These are phyloP conservation scores for Diabrotica undecimpunctata DNA, from an alignment of 1,140 invertebrate species.

Conservation along the genomic window DNA sequence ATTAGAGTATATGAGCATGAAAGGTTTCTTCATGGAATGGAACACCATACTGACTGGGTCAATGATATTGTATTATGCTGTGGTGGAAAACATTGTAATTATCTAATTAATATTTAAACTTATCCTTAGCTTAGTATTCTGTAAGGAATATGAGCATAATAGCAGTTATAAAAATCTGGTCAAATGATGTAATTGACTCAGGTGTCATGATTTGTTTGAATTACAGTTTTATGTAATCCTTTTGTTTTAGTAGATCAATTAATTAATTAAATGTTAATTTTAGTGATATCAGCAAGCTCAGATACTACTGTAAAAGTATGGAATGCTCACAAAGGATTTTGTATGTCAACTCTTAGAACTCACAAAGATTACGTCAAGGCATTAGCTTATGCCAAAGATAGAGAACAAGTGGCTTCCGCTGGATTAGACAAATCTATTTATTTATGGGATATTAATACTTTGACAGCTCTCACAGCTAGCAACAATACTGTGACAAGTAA, in stretches of 20 bases:
- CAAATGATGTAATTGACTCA: too few species aligned
- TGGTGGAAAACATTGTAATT: conserved; percentile 85
- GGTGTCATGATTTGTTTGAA: too few species aligned
- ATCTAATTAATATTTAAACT: background rate
- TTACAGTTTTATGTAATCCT: too few species aligned
- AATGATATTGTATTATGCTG: conserved; percentile 98
- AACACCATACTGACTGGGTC: conserved; percentile 99
- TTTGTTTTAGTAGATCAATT: too few species aligned
- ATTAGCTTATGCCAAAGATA: conserved; percentile 96
- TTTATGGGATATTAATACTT: conserved; percentile 98
- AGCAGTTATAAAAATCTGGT: too few species aligned
- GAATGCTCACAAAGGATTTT: conserved; percentile 99
- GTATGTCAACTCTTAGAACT: conserved; percentile 94
- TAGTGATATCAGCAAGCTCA: conserved; percentile 97
- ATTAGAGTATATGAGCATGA: conserved; percentile 96
- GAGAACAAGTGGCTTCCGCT: conserved; percentile 95
- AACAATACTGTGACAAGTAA: conserved; percentile 98
- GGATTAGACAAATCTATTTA: conserved; percentile 97
- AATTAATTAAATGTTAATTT: conserved; percentile 40
- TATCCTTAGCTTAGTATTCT: too few species aligned
- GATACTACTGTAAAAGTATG: conserved; percentile 99
- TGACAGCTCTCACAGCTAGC: conserved; percentile 94
- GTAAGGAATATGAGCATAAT: too few species aligned
- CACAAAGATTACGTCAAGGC: conserved; percentile 99
- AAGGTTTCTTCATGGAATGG: conserved; percentile 91